Conservation (phyloP, 2,797 vertebrate species). For the Cottoperca gobio region DNA sequence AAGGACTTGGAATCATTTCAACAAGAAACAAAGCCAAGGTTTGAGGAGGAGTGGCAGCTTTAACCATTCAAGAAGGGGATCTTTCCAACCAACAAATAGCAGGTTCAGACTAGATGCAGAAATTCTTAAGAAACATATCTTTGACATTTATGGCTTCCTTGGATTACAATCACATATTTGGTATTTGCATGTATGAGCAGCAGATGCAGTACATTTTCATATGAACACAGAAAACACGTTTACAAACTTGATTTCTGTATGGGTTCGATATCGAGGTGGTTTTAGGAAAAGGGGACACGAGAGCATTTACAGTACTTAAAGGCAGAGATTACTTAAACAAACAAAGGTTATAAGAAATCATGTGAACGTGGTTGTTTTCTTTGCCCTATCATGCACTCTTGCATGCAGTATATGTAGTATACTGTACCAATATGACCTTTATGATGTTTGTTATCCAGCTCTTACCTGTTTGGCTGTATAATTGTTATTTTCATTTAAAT, state of each 20-base stretch:
- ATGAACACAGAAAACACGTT: neutral
- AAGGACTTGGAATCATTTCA: conserved; percentile 20
- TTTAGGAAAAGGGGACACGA: neutral
- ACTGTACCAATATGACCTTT: neutral
- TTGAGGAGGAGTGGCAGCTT: conserved; percentile 21
- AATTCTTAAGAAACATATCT: neutral
- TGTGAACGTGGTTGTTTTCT: neutral
- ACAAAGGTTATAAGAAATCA: neutral
- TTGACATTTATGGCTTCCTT: neutral
- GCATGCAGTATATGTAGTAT: neutral
- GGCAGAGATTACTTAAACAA: neutral
- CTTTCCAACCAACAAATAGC: neutral
- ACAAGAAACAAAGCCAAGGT: conserved; percentile 31
- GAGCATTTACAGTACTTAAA: neutral
- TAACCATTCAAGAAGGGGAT: no score
- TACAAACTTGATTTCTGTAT: neutral
- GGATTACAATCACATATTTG: neutral
- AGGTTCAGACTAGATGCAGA: conserved; percentile 32
- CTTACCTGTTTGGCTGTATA: neutral
- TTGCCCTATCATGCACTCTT: neutral
- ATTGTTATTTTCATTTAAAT: neutral
- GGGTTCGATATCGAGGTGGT: neutral
- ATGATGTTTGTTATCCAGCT: neutral
- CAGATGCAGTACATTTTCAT: neutral
- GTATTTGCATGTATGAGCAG: neutral